These are phyloP conservation scores for Propithecus deckenii DNA, from an alignment of 2,797 vertebrate genomes.

Conservation along the genomic window DNA sequence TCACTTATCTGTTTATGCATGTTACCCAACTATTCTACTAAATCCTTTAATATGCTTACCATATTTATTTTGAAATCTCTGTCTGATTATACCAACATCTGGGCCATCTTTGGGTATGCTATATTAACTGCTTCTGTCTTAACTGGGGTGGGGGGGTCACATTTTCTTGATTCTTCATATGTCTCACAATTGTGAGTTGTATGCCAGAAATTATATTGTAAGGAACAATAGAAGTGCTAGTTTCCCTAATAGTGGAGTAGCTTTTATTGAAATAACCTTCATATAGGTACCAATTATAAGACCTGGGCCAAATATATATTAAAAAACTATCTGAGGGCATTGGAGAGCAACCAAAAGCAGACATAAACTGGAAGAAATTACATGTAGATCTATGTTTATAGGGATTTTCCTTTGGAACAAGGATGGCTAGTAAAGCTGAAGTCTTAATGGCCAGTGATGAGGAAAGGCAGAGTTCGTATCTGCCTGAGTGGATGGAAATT, in stretches of 20 bases:
- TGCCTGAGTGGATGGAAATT: not conserved
- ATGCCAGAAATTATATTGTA: not conserved
- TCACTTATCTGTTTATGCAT: not conserved
- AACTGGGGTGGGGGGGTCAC: not conserved
- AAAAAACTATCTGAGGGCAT: not conserved
- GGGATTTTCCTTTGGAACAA: not conserved
- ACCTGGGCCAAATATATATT: not conserved
- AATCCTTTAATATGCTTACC: not conserved
- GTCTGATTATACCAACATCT: not conserved
- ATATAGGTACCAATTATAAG: not conserved
- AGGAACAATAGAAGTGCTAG: not conserved
- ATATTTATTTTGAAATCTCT: not conserved
- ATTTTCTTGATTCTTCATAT: conserved; percentile 23
- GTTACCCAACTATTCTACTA: not conserved
- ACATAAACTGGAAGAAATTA: not conserved
- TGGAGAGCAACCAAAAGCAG: not conserved
- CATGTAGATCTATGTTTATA: not conserved
- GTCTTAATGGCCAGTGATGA: not conserved
- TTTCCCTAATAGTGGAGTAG: not conserved
- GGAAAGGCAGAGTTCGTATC: not conserved
- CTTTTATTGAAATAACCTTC: not conserved
- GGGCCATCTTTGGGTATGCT: not conserved
- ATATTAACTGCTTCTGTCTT: not conserved
- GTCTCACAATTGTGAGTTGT: not conserved
- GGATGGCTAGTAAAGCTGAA: not conserved